Evolutionary conservation across 2,797 vertebrate genomes (phyloP), one percentile per base, ranked within the genome.

Genomic region (Hippopotamyrus pictus): DNA sequence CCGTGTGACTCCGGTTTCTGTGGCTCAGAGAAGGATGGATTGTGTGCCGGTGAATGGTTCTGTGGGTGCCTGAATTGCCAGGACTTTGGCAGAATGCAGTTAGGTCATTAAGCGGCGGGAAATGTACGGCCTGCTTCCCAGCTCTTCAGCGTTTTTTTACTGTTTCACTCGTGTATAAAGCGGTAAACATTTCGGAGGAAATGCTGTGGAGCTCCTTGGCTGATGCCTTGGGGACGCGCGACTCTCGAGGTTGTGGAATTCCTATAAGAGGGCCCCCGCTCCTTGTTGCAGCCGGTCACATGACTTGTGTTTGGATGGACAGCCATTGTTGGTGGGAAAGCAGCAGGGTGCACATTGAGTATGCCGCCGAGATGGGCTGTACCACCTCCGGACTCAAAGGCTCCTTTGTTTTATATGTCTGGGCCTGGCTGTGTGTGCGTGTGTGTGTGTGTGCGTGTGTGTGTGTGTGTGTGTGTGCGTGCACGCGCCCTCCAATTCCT

Each of bases 251-350:
- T 83, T 88, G 59, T 48, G 89, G 87, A 89, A 90, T 88, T 65
- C 69, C 86, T 69, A 14, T 44, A 29, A 73, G 46, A 46, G 83
- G 83, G 22, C 22, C 86, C 19, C 2, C 12, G 41, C 17, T 69
- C 29, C 59, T 76, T 59, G 6, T 88, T 59, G 37, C 84, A 57
- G 48, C 22, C 1, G 19, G 54, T 33, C 87, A 90, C 50, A 51
- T 89, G 88, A 86, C 46, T 14, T 37, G 17, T 50, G 4, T 29
- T 86, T 86, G 50, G 84, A 89, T 88, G 88, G 79, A 62, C 83
- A 37, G 48, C 88, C 88, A 86, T 88, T 90, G 87, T 90, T 89
- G 76, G 87, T 59, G 73, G 76, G 51, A 22, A 7, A 50, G 82
- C 82, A 84, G 82, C 44, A 4, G 82, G 46, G 51, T 4, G 37